phyloP scores from a whole-genome alignment of 2,113 vertebrate species.

The Alaudala cheleensis region DNA sequence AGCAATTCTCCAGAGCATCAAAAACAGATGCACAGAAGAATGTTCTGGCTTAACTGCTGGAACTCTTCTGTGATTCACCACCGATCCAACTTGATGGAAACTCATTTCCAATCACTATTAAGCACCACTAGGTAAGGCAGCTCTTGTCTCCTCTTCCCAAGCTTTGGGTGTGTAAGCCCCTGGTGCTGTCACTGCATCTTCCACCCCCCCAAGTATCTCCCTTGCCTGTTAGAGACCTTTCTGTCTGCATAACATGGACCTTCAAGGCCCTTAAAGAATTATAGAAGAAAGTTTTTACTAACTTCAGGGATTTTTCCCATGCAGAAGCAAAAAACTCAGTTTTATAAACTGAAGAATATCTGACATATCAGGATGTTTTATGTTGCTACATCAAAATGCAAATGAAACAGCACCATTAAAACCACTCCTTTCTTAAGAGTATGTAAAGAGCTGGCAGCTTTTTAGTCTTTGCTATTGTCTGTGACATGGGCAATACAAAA shows the following conservation, averaged over 20 bases:
- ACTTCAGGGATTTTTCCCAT: accelerated
- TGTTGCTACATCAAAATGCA: not conserved
- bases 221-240: not conserved
- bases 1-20: not conserved
- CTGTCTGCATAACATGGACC: not conserved
- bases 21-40: not conserved
- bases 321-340: not conserved
- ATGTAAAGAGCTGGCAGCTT: not conserved
- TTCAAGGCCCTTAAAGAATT: not conserved
- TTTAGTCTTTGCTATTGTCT: not conserved
- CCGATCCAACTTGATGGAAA: not conserved
- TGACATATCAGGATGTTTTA: not conserved
- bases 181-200: not conserved
- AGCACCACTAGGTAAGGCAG: not conserved
- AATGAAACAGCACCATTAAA: not conserved
- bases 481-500: not conserved
- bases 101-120: not conserved
- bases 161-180: not conserved
- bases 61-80: not conserved
- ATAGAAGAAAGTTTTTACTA: not conserved
- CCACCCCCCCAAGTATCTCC: not conserved
- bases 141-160: not conserved
- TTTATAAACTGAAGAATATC: not conserved
- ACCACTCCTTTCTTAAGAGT: not conserved
- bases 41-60: not conserved